Conservation (phyloP, 2,888 invertebrate genomes). For the Drosophila aldrichi region DNA sequence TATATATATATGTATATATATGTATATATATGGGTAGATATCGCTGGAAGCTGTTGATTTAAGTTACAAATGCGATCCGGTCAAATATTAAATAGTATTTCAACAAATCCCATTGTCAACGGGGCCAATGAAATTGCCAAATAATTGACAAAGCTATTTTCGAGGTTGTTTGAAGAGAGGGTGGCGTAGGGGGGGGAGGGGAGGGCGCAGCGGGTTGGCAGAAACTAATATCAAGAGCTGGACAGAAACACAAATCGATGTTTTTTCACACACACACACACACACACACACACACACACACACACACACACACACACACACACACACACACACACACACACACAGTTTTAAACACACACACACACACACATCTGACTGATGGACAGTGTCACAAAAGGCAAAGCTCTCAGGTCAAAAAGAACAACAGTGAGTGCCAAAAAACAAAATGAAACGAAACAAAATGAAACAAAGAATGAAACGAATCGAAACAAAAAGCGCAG, state of each 20-base stretch:
- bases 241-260: slow-evolving; percentile 63
- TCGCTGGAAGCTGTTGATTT: slow-evolving; percentile 54
- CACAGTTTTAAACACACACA: no score
- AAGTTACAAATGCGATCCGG: slow-evolving; percentile 36
- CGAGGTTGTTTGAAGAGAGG: neutral
- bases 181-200: slow-evolving; percentile 24
- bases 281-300: slow-evolving; percentile 33
- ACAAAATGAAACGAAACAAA: no score
- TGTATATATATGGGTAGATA: neutral
- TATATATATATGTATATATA: no score
- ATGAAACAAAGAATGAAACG: no score
- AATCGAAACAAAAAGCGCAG: slow-evolving; percentile 44
- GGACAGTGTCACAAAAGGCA: slow-evolving; percentile 53
- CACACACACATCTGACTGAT: slow-evolving; percentile 68
- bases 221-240: slow-evolving; percentile 72
- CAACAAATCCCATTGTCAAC: slow-evolving; percentile 75
- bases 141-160: slow-evolving; percentile 77
- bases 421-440: slow-evolving; percentile 33
- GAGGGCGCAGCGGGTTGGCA: slow-evolving; percentile 74
- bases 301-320: no score
- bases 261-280: slow-evolving; percentile 31
- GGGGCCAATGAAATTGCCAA: slow-evolving; percentile 74
- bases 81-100: slow-evolving; percentile 75
- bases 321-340: no score
- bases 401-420: slow-evolving; percentile 17